Base-by-base conservation (phyloP, 1,140 invertebrate genomes). In the Chymomyza costata region DNA sequence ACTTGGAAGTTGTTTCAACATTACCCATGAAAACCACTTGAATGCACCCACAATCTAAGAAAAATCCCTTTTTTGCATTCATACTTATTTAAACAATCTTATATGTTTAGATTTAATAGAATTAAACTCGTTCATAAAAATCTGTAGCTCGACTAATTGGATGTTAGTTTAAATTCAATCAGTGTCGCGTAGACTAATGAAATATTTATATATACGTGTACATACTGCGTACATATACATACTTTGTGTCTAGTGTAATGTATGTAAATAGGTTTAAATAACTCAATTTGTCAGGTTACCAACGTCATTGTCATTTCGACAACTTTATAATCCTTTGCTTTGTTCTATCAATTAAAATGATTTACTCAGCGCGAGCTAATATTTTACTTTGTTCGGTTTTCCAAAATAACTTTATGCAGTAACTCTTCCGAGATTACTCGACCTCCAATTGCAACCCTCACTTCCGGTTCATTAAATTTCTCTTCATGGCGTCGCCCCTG, bases 151-250 rank as follows among this genome's bases (percentile, higher is more conserved):
- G n/a, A n/a, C n/a, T n/a, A n/a, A n/a, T n/a, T n/a, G n/a, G n/a
- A 52, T 30, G 69, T 73, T 73, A 74, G 74, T 73, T 73, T 74
- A 73, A 73, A 74, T 73, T 69, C 69, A 73, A 73, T 74, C 69
- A 74, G 64, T 46, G 68, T 74, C 62, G 59, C 69, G 69, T 64
- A 73, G 74, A 73, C 68, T 74, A 73, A 73, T 73, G 63, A 73
- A 68, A 67, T 68, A 50, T 61, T 50, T 61, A 28, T 56, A 52
- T 45, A 45, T 19, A 49, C 46, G 53, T n/a, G n/a, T 25, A 25
- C 21, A 56, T 41, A 35, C 17, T 32, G n/a, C 13, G 34, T 37
- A 35, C 41, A n/a, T 10, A 8, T 1, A 3, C 6, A 30, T 28
- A 49, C 25, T 28, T 50, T n/a, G n/a, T n/a, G n/a, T n/a, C n/a